Evolutionary conservation across 1,140 invertebrate species (phyloP).

Genomic region (Drosophila kurseongensis): DNA sequence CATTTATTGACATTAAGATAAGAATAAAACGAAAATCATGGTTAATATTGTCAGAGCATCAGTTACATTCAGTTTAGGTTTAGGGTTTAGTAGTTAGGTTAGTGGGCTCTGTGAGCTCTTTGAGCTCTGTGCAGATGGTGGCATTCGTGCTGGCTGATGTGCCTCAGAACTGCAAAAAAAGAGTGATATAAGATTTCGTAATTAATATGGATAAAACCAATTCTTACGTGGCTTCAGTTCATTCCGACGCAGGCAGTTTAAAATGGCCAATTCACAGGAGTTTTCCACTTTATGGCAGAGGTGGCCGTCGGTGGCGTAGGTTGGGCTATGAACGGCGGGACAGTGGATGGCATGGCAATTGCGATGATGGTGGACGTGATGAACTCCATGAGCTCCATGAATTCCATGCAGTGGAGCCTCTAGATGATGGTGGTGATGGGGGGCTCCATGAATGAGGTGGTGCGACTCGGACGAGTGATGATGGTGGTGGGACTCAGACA

Average conservation of each 20-base stretch:
- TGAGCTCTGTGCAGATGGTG: conserved; percentile 23
- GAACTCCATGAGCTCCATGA: conserved; percentile 2
- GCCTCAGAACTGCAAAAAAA: conserved; percentile 21
- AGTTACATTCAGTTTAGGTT: not conserved
- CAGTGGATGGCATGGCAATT: conserved; percentile 51
- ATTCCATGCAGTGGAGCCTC: not conserved
- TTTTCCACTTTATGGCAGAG: conserved; percentile 34
- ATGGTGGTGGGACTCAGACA: conserved; percentile 22
- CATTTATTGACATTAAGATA: not conserved
- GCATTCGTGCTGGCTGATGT: conserved; percentile 39
- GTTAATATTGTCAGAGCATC: not conserved
- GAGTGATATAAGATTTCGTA: not conserved
- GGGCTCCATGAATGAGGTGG: conserved; percentile 10
- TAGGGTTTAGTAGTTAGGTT: no score
- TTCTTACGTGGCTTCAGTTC: conserved; percentile 21
- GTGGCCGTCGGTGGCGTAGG: conserved; percentile 44
- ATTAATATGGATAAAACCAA: not conserved
- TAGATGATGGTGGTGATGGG: not conserved
- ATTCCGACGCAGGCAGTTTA: conserved; percentile 45
- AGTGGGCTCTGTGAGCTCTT: conserved; percentile 9
- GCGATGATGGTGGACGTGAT: conserved; percentile 30
- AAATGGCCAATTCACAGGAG: conserved; percentile 32
- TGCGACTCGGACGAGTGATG: conserved; percentile 21
- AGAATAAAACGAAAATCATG: not conserved
- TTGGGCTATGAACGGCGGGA: conserved; percentile 7